Conservation (phyloP, 2,113 vertebrate species). For the Colistium nudipinnis region DNA sequence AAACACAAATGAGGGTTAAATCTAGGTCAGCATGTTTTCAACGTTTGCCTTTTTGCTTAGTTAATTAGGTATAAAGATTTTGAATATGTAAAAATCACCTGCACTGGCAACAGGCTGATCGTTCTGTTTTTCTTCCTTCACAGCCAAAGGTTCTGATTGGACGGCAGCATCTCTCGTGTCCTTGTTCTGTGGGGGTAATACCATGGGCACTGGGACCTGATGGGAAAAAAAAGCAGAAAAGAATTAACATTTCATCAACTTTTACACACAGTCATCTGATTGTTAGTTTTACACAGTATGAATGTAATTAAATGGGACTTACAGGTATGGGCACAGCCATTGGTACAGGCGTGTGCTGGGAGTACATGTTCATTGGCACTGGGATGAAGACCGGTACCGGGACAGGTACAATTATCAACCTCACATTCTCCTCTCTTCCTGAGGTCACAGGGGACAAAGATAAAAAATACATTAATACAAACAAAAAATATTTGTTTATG, state of each 20-base stretch:
- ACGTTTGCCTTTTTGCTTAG: background rate
- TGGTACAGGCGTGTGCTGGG: slow-evolving; percentile 91
- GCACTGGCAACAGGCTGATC: slow-evolving; percentile 80
- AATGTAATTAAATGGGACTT: slow-evolving; percentile 59
- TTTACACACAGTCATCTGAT: background rate
- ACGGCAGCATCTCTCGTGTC: slow-evolving; percentile 82
- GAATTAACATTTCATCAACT: background rate
- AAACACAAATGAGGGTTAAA: background rate
- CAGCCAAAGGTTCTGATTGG: slow-evolving; percentile 54
- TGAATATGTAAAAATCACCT: slow-evolving; percentile 71
- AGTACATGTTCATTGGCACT: slow-evolving; percentile 94
- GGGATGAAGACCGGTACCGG: slow-evolving; percentile 94
- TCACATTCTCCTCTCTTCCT: slow-evolving; percentile 73
- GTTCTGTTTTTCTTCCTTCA: slow-evolving; percentile 83
- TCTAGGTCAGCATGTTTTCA: background rate
- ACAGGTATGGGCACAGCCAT: slow-evolving; percentile 91
- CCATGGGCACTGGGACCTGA: slow-evolving; percentile 92
- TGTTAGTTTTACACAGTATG: background rate
- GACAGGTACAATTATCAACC: slow-evolving; percentile 88
- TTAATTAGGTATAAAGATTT: background rate
- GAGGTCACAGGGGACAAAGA: slow-evolving; percentile 7
- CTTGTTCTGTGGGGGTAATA: slow-evolving; percentile 83
- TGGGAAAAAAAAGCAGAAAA: background rate
- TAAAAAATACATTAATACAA: no score
- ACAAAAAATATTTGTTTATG: no score